Percentiles rank a stretch among this genome's conserved stretches.
Conservation (phyloP, 2,113 vertebrate genomes). For the Hoplias malabaricus region DNA sequence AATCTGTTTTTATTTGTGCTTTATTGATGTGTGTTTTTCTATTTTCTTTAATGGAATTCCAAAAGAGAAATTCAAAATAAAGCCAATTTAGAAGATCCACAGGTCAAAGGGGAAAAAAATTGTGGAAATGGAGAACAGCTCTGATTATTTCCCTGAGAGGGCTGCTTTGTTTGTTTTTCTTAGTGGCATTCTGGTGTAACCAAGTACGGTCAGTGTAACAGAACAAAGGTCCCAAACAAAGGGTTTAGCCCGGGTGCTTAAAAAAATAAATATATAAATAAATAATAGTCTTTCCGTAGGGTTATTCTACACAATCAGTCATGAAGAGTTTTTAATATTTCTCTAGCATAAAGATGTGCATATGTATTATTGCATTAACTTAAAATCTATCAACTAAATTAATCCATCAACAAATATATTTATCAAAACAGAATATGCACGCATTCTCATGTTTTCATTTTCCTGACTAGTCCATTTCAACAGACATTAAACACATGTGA, state of each 20-base stretch:
- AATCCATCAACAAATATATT: not conserved
- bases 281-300: not conserved
- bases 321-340: not conserved
- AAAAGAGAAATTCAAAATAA: not conserved
- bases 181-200: constrained; percentile 14
- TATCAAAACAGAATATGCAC: not conserved
- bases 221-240: constrained; percentile 28
- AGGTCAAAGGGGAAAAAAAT: not conserved
- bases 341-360: not conserved
- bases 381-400: too few species aligned
- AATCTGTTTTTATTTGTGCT: not conserved
- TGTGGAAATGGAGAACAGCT: not conserved
- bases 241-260: not conserved
- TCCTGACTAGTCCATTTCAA: too few species aligned
- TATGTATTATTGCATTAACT: too few species aligned
- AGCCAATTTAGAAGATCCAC: not conserved
- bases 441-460: too few species aligned
- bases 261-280: constrained; percentile 2
- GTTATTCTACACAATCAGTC: not conserved
- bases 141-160: constrained; percentile 7
- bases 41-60: too few species aligned
- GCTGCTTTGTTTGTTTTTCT: constrained; percentile 25
- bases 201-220: constrained; percentile 18
- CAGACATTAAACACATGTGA: too few species aligned
- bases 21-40: not conserved